Base-by-base conservation (phyloP, 2,113 vertebrate genomes). In the Elephantulus edwardii region DNA sequence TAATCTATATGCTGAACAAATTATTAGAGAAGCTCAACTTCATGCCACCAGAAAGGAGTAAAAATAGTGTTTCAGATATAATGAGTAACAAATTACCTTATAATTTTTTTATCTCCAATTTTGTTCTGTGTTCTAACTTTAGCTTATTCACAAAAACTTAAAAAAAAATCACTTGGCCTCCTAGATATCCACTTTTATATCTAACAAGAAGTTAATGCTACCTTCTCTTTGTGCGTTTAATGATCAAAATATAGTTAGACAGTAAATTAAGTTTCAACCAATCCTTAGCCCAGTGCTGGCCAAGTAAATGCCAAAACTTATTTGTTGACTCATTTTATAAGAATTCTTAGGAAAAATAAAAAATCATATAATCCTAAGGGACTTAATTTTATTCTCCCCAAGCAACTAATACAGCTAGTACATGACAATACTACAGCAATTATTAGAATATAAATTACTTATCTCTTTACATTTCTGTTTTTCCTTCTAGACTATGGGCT, bases 141-240 rank as follows among this genome's bases (percentile, higher is more conserved):
- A 66, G 6, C 3, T 92, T 92, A 7, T 58, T 66, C n/a, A 11
- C 90, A 16, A 90, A 86, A 92, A 95, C 8, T 64, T 72, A 50
- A 17, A 16, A 17, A 16, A 16, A 91, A 68, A 14, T 26, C 19
- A 66, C 30, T 74, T 50, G 17, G 48, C 2, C 19, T 81, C 35
- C 22, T 72, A 78, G 46, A 77, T 60, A 5, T 42, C 8, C 19
- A 66, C 1, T 83, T 96, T 93, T 75, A 11, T 80, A 5, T 38
- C 48, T 81, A 74, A 74, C 8, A 62, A 58, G 54, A 75, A 92
- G 91, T 81, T 58, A 86, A 14, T 91, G 30, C 16, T 8, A 24
- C 4, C 83, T 74, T 0, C 9, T 81, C 11, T 52, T 60, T 54
- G 7, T 50, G 8, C 7, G 83, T 91, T 85, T 89, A 44, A 85